Conservation (phyloP, 2,797 vertebrate genomes). For the Arrhamphus sclerolepis region DNA sequence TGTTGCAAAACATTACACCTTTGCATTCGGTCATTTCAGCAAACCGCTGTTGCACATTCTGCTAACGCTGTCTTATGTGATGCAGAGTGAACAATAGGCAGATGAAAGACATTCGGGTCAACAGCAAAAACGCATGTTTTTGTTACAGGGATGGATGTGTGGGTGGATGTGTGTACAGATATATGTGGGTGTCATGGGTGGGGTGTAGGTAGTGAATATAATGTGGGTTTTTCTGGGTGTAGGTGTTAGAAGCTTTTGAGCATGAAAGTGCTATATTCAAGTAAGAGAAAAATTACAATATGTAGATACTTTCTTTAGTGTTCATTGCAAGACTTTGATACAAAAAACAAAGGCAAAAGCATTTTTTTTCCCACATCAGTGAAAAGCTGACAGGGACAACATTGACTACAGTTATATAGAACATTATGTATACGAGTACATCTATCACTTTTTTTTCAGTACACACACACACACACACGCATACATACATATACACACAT, state of each 20-base stretch:
- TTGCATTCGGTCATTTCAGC: conserved; percentile 3
- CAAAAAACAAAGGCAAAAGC: neutral
- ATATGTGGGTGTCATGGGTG: conserved; percentile 58
- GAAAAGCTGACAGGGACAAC: no score
- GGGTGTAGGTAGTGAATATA: conserved; percentile 29
- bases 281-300: conserved; percentile 1
- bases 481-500: no score
- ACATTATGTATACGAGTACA: no score
- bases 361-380: neutral
- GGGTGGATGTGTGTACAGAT: conserved; percentile 28
- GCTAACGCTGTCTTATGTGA: conserved; percentile 16
- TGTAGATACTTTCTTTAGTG: conserved; percentile 2
- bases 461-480: no score
- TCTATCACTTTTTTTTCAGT: no score
- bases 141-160: conserved; percentile 17
- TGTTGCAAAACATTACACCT: conserved; percentile 20
- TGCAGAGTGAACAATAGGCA: conserved; percentile 23
- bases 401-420: no score
- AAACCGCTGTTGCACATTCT: conserved; percentile 2
- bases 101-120: conserved; percentile 36
- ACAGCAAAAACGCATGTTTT: conserved; percentile 11
- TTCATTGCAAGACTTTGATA: conserved; percentile 1
- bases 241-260: conserved; percentile 39
- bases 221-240: neutral
- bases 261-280: conserved; percentile 30